phyloP scores from a whole-genome alignment of 1,140 invertebrate genomes.

The Matsumurasca onukii region DNA sequence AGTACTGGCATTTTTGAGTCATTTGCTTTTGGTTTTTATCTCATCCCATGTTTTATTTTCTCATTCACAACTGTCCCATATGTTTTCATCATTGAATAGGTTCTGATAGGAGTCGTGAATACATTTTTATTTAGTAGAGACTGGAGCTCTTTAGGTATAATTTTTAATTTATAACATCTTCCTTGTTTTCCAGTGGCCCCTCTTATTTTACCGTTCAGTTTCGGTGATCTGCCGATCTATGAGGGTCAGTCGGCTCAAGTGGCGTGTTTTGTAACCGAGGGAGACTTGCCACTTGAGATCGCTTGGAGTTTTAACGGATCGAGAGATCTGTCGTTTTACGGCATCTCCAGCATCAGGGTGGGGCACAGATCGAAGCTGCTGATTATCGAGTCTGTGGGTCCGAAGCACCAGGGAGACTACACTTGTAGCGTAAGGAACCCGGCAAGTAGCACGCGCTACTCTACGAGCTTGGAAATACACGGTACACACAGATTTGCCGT shows the following conservation, averaged over 20 bases:
- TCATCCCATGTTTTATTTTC: too few relatives aligned
- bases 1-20: too few relatives aligned
- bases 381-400: conserved; percentile 50
- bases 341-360: conserved; percentile 48
- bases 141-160: too few relatives aligned
- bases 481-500: conserved; percentile 39
- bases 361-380: conserved; percentile 61
- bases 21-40: too few relatives aligned
- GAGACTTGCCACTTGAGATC: conserved; percentile 46
- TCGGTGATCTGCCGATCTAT: conserved; percentile 47
- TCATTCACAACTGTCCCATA: too few relatives aligned
- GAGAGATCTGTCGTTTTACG: conserved; percentile 24
- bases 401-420: conserved; percentile 54
- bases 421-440: conserved; percentile 52
- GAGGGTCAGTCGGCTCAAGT: conserved; percentile 51
- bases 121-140: too few relatives aligned
- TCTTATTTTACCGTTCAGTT: conserved; percentile 51
- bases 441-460: conserved; percentile 42
- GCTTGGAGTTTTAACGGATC: conserved; percentile 42
- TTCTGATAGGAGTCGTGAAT: too few relatives aligned
- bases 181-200: conserved; percentile 49
- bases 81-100: too few relatives aligned
- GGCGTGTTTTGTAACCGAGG: conserved; percentile 43
- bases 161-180: conserved; percentile 11
- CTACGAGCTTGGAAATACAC: conserved; percentile 40